These are phyloP conservation scores for Merodon equestris DNA, from an alignment of 2,888 invertebrate genomes.

Conservation along the genomic window DNA sequence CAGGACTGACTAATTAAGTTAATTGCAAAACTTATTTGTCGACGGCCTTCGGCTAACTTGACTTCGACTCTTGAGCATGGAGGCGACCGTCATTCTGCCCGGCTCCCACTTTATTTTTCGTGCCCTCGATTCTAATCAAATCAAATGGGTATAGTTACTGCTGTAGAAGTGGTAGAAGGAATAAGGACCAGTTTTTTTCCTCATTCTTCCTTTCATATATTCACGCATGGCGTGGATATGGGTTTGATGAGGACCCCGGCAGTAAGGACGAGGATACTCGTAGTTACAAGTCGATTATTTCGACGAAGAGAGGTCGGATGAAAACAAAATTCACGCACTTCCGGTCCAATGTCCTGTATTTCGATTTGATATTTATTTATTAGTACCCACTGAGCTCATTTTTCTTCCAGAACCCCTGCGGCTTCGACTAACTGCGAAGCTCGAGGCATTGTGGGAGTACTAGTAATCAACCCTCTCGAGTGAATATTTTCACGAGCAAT, in stretches of 20 bases:
- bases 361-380: conserved; percentile 55
- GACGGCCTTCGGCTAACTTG: neutral
- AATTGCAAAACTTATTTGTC: conserved; percentile 58
- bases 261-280: too few species aligned
- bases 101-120: neutral
- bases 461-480: conserved; percentile 43
- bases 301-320: conserved; percentile 28
- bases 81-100: neutral
- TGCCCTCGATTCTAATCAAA: conserved; percentile 60
- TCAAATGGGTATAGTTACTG: conserved; percentile 7
- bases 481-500: conserved; percentile 4
- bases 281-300: conserved; percentile 22
- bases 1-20: conserved; percentile 61
- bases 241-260: neutral
- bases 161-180: too few species aligned
- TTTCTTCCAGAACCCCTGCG: conserved; percentile 33
- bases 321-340: conserved; percentile 56
- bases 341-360: conserved; percentile 43
- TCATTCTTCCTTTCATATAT: neutral
- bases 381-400: conserved; percentile 56
- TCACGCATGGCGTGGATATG: neutral
- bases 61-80: too few species aligned
- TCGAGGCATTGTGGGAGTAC: conserved; percentile 12
- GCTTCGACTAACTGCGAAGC: conserved; percentile 4
- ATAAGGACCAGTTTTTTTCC: conserved; percentile 6